These are phyloP conservation scores for Nomada fucata DNA, from an alignment of 2,888 invertebrate genomes.

Conservation along the genomic window DNA sequence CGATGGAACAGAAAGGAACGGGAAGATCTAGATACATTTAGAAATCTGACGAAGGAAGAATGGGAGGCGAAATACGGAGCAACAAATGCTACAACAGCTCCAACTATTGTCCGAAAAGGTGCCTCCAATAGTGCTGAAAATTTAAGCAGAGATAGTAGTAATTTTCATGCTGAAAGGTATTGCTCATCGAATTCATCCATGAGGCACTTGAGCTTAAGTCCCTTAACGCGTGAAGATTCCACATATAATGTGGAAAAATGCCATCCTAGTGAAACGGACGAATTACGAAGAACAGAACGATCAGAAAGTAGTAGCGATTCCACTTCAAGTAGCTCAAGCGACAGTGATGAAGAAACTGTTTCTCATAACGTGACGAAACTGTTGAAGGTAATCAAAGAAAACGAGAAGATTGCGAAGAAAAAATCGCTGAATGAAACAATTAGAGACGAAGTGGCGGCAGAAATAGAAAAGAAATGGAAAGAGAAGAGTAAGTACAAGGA, in stretches of 20 bases:
- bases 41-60: conserved; percentile 82
- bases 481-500: conserved; percentile 73
- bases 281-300: background rate
- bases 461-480: conserved; percentile 79
- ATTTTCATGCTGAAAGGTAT: conserved; percentile 14
- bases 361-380: conserved; percentile 76
- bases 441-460: conserved; percentile 80
- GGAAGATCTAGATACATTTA: conserved; percentile 76
- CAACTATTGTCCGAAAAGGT: conserved; percentile 14
- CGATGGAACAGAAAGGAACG: conserved; percentile 75
- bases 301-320: conserved; percentile 29
- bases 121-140: conserved; percentile 24
- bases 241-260: background rate
- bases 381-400: conserved; percentile 79
- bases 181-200: conserved; percentile 45
- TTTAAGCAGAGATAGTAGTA: conserved; percentile 14
- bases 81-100: conserved; percentile 15
- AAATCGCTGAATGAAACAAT: conserved; percentile 78
- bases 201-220: conserved; percentile 43
- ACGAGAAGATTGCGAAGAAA: conserved; percentile 79
- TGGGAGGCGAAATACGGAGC: conserved; percentile 80
- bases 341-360: conserved; percentile 50
- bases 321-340: conserved; percentile 46
- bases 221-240: background rate
- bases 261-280: conserved; percentile 10